Base-by-base conservation (phyloP, 2,113 vertebrate genomes). In the Pseudorhombus dupliciocellatus region DNA sequence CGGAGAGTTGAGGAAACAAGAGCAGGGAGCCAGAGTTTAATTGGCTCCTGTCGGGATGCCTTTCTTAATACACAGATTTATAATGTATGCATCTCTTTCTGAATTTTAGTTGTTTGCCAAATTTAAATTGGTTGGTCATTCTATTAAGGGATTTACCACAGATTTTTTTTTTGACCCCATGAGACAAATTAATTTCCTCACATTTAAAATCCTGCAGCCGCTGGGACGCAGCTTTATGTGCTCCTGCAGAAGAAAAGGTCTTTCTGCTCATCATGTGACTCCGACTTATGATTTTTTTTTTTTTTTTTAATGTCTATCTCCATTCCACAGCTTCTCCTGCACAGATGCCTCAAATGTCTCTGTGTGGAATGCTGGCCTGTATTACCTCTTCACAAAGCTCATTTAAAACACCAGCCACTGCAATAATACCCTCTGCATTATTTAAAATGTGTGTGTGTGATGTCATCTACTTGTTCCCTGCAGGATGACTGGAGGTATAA, bases 371-470 rank as follows among this genome's bases (percentile, higher is more conserved):
- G 40, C 11, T 57, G 60, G 59, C 60, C 54, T 88, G 73, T 57
- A 80, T 87, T 71, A 58, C 52, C 60, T 58, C 51, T 57, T 51
- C 81, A 67, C 75, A 83, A 79, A 84, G 84, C 75, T 64, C 58
- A 81, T 87, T 85, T 75, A 64, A 86, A 84, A 85, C 40, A 42
- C 58, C 18, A 58, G 73, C 66, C 42, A 24, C 68, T 62, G 67
- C 73, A 83, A 84, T 89, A 91, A 85, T 75, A 64, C 56, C 44
- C 21, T 68, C 55, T 86, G 80, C 64, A 88, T 90, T 85, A 88
- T 88, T 89, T 84, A 86, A 56, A 28, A 1, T 26, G 14, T 26
- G 5, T 28, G 25, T 54, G 25, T 55, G 53, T 56, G 6, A 37
- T 62, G 69, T 57, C 48, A 50, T 78, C 66, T 50, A 46, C 46